phyloP scores from a whole-genome alignment of 2,113 vertebrate genomes.

The Upupa epops region DNA sequence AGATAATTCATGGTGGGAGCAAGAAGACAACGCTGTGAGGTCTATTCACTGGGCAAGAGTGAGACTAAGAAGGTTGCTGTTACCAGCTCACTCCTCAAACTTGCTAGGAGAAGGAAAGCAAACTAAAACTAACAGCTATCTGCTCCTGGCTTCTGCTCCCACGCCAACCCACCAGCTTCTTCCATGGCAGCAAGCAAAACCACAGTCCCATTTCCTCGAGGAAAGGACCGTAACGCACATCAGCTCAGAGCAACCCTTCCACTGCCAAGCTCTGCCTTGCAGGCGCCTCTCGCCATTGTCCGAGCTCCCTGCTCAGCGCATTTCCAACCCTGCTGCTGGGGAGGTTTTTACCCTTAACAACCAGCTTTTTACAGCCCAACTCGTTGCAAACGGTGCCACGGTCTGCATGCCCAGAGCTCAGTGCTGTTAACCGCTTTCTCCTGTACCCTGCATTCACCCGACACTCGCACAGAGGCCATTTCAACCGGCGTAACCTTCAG shows the following conservation, averaged over 20 bases:
- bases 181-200: rapidly evolving
- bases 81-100: neutral
- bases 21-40: neutral
- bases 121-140: too few species aligned
- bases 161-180: rapidly evolving
- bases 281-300: neutral
- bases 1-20: neutral
- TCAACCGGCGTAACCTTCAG: neutral
- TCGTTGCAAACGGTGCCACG: neutral
- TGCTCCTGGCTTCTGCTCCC: neutral
- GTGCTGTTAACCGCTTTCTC: rapidly evolving
- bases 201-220: rapidly evolving
- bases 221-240: neutral
- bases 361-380: neutral
- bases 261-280: neutral
- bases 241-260: neutral
- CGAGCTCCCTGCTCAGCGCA: neutral
- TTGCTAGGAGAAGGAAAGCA: too few species aligned
- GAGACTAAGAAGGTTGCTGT: neutral
- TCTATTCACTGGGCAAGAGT: rapidly evolving
- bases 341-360: neutral
- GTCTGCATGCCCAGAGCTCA: neutral
- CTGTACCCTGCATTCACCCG: neutral
- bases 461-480: neutral
- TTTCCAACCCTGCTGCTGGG: neutral